Evolutionary conservation across 92 coral and sea anemone species (phyloP), one percentile per base, ranked within the genome.

Genomic region (Diadumene lineata): DNA sequence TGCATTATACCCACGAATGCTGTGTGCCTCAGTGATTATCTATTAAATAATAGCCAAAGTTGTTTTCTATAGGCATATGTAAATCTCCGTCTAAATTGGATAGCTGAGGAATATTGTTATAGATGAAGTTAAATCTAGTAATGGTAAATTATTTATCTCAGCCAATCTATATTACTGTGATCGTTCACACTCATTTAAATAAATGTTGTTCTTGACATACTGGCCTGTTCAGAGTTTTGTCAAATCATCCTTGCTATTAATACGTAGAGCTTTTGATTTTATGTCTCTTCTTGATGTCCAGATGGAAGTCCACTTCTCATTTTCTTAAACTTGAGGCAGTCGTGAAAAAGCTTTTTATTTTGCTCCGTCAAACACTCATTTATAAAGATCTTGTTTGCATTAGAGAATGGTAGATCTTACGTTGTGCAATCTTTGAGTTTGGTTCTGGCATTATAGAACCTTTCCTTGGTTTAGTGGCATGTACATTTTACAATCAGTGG

Each of bases 81-180:
- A 73, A 74, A 74, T 82, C 86, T 13, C 44, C 86, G 75, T 82
- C 86, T 34, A 75, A 67, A 67, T 82, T 62, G 24, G 86, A 64
- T 24, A 82, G 64, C 18, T 81, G 82, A 48, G 82, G 82, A 43
- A 68, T 77, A 53, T 77, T 34, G 81, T 31, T 23, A 51, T 64
- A 17, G 82, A 76, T 21, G 82, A 77, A 21, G 19, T 57, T 48
- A 77, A 43, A 43, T 58, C 50, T 16, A 77, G 68, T 13, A 46
- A 68, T 29, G 78, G 82, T 73, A 73, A 58, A 19, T 31, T 28
- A 26, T 53, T 32, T 73, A 58, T 21, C 44, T 73, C 78, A 70
- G 44, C 23, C 64, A 26, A 50, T 51, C 29, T 17, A 51, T 16
- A 44, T 46, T 1, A 27, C 62, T 58, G 33, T 55, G 23, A 58